Evolutionary conservation across 2,888 invertebrate genomes (phyloP).

Genomic region (Eretmocerus hayati): DNA sequence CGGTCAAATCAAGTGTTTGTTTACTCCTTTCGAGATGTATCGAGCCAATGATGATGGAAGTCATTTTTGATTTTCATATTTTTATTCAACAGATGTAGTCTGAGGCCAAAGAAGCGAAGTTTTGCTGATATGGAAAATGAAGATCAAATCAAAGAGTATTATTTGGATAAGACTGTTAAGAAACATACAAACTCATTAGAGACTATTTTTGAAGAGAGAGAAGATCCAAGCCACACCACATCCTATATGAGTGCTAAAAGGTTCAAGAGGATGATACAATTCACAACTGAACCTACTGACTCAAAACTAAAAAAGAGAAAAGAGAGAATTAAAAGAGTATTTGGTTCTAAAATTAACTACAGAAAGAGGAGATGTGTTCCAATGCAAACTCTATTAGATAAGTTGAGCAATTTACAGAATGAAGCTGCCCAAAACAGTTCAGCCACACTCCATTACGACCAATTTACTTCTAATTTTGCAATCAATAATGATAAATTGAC

Average conservation of each 20-base stretch:
- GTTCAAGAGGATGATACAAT: conserved; percentile 55
- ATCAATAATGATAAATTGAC: no score
- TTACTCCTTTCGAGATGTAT: no score
- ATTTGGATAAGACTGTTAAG: conserved; percentile 54
- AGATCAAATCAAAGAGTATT: conserved; percentile 49
- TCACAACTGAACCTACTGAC: conserved; percentile 48
- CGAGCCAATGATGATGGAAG: no score
- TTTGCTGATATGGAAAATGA: conserved; percentile 33
- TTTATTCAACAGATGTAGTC: conserved; percentile 31
- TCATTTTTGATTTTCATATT: no score
- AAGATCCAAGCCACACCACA: conserved; percentile 44
- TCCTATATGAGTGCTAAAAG: conserved; percentile 52
- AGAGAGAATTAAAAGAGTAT: conserved; percentile 53
- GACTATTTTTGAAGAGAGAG: conserved; percentile 59
- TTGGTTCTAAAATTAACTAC: conserved; percentile 50
- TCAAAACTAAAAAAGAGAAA: conserved; percentile 54
- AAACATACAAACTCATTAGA: conserved; percentile 52
- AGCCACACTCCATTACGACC: no score
- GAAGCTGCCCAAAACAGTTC: no score
- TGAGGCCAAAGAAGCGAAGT: conserved; percentile 36
- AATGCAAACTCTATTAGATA: conserved; percentile 54
- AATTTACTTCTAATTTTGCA: no score
- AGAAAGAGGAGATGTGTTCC: conserved; percentile 51
- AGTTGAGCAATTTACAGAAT: conserved; percentile 48
- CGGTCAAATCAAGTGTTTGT: no score